These are phyloP conservation scores for Lepidocolaptes lacrymiger DNA, from an alignment of 2,797 vertebrate species.

Conservation along the genomic window DNA sequence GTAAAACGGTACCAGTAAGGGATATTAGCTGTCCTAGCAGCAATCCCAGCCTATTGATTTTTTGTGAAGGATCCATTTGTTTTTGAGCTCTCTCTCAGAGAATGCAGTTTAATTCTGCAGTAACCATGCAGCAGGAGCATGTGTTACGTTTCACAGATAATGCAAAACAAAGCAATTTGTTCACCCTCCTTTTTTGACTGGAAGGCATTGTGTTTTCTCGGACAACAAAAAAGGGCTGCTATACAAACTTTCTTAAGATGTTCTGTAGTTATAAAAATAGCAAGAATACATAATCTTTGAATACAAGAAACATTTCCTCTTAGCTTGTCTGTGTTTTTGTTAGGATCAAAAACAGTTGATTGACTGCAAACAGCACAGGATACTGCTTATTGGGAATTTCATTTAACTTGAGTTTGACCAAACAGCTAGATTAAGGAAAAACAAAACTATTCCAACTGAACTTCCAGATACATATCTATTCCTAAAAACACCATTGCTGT, in stretches of 20 bases:
- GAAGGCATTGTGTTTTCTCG: conserved; percentile 45
- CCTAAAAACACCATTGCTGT: not conserved
- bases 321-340: conserved; percentile 16
- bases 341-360: conserved; percentile 32
- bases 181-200: conserved; percentile 6
- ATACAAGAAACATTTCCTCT: not conserved
- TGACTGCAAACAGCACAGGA: conserved; percentile 18
- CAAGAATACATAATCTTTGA: not conserved
- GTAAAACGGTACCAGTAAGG: conserved; percentile 2
- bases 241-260: conserved; percentile 35
- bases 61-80: conserved; percentile 47
- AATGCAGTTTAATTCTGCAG: conserved; percentile 11
- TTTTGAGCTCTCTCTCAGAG: conserved; percentile 47
- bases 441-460: not conserved
- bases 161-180: conserved; percentile 57
- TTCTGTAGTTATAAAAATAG: conserved; percentile 32
- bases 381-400: not conserved
- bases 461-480: conserved; percentile 21
- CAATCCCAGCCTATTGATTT: conserved; percentile 59
- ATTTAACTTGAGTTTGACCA: conserved; percentile 22
- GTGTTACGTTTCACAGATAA: conserved; percentile 59
- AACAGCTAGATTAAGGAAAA: not conserved
- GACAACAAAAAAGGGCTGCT: conserved; percentile 16
- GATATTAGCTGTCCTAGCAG: conserved; percentile 40
- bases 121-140: conserved; percentile 12